These are phyloP conservation scores for Gracilinanus agilis DNA, from an alignment of 2,113 vertebrate genomes.

Conservation along the genomic window DNA sequence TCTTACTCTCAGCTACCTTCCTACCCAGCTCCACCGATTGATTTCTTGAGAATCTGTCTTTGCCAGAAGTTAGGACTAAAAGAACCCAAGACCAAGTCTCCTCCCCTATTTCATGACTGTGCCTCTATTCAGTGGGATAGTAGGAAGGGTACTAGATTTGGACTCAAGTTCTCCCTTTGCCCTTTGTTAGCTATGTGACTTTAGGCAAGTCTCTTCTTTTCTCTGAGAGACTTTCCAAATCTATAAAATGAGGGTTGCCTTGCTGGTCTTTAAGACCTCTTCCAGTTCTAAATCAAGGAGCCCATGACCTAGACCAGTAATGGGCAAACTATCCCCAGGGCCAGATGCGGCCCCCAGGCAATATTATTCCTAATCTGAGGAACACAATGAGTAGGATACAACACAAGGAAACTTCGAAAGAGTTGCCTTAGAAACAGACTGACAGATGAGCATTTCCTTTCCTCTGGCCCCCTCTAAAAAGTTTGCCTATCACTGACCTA, in stretches of 20 bases:
- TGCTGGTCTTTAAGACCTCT: neutral
- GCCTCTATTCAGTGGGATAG: neutral
- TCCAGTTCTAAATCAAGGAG: neutral
- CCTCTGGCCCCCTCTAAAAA: no score
- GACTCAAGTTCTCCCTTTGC: neutral
- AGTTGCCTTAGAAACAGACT: no score
- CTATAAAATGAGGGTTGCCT: neutral
- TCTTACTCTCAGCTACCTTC: conserved; percentile 13
- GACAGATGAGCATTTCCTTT: no score
- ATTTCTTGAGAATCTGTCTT: neutral
- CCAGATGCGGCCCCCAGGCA: no score
- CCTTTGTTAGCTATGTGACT: neutral
- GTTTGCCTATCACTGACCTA: no score
- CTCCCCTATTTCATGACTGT: conserved; percentile 31
- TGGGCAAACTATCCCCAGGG: no score
- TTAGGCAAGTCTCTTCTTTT: neutral
- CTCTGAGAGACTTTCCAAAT: neutral
- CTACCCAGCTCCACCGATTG: neutral
- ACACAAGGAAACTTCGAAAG: no score
- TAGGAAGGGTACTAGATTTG: neutral
- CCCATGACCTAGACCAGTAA: conserved; percentile 11
- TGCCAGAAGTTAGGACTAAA: conserved; percentile 10
- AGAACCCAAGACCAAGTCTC: neutral
- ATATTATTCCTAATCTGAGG: no score
- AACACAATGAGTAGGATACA: no score